Evolutionary conservation across 2,888 invertebrate genomes (phyloP).

Genomic region (Drosophila percnosoma): DNA sequence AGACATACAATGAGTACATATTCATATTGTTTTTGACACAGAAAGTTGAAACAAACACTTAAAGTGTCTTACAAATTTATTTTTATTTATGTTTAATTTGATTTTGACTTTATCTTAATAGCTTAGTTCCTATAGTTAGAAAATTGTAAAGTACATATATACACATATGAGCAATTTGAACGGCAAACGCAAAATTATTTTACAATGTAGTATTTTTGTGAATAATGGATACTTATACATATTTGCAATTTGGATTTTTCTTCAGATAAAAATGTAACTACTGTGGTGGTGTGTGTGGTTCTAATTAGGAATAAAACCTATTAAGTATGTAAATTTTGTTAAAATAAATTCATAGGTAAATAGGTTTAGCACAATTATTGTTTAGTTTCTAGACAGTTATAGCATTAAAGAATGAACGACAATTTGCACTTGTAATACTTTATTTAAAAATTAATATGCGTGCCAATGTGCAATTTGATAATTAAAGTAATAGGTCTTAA

Average conservation of each 20-base stretch:
- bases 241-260: conserved; percentile 12
- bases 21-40: conserved; percentile 34
- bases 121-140: conserved; percentile 51
- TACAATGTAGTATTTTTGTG: conserved; percentile 6
- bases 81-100: conserved; percentile 69
- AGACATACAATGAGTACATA: conserved; percentile 15
- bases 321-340: conserved; percentile 33
- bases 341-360: conserved; percentile 3
- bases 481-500: conserved; percentile 43
- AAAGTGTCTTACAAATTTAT: conserved; percentile 63
- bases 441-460: conserved; percentile 23
- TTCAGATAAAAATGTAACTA: conserved; percentile 23
- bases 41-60: conserved; percentile 66
- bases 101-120: conserved; percentile 42
- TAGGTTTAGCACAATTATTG: conserved; percentile 6
- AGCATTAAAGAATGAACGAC: conserved; percentile 35
- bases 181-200: conserved; percentile 27
- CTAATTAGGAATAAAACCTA: conserved; percentile 29
- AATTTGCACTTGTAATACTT: conserved; percentile 9
- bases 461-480: conserved; percentile 6
- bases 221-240: conserved; percentile 16
- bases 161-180: conserved; percentile 35
- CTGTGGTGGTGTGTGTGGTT: conserved; percentile 26
- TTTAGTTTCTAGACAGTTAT: conserved; percentile 29
- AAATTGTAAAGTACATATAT: conserved; percentile 39